phyloP scores from a whole-genome alignment of 2,113 vertebrate species.

The Progne subis region DNA sequence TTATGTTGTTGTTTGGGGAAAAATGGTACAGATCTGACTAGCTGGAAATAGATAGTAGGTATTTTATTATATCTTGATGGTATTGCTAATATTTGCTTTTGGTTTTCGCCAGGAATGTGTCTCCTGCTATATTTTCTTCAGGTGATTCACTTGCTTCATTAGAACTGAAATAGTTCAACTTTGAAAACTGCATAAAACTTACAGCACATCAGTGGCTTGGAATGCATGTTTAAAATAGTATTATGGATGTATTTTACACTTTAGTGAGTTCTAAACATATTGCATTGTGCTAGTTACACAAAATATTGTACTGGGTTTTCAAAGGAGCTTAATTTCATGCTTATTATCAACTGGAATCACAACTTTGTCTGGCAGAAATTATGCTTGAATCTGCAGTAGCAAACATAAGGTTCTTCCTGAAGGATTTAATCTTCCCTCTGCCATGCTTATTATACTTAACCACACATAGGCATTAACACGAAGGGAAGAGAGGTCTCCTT shows the following conservation, averaged over 20 bases:
- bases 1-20: not conserved
- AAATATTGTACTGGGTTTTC: not conserved
- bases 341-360: not conserved
- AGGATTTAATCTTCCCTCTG: not conserved
- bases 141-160: not conserved
- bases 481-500: not conserved
- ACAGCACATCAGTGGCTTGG: rapidly evolving
- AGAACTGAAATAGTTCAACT: not conserved
- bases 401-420: not conserved
- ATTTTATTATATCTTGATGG: not conserved
- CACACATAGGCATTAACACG: not conserved
- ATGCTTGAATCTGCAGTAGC: not conserved
- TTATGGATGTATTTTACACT: not conserved
- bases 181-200: not conserved
- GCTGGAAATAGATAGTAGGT: not conserved
- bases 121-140: not conserved
- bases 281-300: not conserved
- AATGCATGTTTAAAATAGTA: not conserved
- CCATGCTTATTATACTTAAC: not conserved
- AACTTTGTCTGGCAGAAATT: not conserved
- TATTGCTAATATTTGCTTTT: not conserved
- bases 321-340: not conserved
- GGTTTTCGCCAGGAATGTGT: not conserved
- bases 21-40: not conserved
- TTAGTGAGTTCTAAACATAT: not conserved